phyloP scores from a whole-genome alignment of 2,888 invertebrate genomes.

The Lysandra bellargus region DNA sequence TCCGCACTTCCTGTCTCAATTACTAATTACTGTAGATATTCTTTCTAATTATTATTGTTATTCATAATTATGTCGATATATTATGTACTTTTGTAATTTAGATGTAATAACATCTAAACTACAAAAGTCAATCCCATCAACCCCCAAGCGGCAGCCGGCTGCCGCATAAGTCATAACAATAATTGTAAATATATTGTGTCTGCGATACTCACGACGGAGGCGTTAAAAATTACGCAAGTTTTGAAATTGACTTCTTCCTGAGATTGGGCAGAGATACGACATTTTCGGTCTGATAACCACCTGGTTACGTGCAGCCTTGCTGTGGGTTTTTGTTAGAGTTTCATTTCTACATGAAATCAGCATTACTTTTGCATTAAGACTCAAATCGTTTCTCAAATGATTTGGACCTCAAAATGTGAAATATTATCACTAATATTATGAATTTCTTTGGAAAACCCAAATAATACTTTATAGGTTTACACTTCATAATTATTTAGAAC shows the following conservation, averaged over 20 bases:
- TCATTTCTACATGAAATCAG: constrained; percentile 27
- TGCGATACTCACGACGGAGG: no score
- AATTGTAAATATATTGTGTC: no score
- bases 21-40: neutral
- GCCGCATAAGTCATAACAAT: no score
- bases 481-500: no score
- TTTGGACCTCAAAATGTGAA: neutral
- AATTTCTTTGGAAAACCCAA: no score
- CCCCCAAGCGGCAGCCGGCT: no score
- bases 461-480: neutral
- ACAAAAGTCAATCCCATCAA: no score
- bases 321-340: constrained; percentile 23
- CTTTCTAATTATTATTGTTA: neutral
- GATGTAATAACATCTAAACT: no score
- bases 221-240: neutral
- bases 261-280: constrained; percentile 17
- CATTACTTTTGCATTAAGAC: constrained; percentile 1
- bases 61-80: neutral
- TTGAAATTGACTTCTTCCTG: neutral
- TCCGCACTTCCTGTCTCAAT: neutral
- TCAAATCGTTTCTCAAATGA: neutral
- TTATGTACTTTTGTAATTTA: neutral
- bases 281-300: constrained; percentile 18
- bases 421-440: no score
- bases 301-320: constrained; percentile 25